These are phyloP conservation scores for Petrocephalus sullivani DNA, from an alignment of 2,797 vertebrate species.

Conservation along the genomic window DNA sequence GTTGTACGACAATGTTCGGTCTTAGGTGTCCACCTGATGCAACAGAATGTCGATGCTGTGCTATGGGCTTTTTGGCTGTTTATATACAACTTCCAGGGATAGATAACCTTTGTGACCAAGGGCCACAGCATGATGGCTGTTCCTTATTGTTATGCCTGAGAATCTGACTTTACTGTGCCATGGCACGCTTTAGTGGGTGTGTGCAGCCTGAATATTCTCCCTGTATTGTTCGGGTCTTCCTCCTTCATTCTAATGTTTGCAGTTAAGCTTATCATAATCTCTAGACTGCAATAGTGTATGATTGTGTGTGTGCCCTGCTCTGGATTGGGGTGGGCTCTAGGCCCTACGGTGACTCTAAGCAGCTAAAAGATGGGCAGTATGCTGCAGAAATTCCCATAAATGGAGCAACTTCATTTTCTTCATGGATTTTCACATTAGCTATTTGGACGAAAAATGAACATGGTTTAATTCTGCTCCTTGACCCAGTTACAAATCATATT, in stretches of 20 bases:
- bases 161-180: conserved; percentile 14
- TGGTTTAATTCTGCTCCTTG: conserved; percentile 37
- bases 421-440: conserved; percentile 16
- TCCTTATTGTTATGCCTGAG: neutral
- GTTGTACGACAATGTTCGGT: neutral
- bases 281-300: neutral
- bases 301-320: neutral
- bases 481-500: conserved; percentile 29
- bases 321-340: neutral
- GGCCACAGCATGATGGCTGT: conserved; percentile 3
- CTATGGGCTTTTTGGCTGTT: neutral
- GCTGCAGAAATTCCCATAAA: conserved; percentile 50
- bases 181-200: neutral
- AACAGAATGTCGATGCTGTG: neutral
- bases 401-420: conserved; percentile 41
- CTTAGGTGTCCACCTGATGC: conserved; percentile 11
- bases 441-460: conserved; percentile 39
- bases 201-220: neutral
- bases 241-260: neutral
- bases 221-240: neutral
- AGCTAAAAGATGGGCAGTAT: neutral
- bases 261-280: neutral
- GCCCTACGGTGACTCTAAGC: neutral
- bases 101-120: conserved; percentile 17
- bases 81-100: neutral